phyloP scores from a whole-genome alignment of 1,140 invertebrate genomes.

The Pteromalus puparum region DNA sequence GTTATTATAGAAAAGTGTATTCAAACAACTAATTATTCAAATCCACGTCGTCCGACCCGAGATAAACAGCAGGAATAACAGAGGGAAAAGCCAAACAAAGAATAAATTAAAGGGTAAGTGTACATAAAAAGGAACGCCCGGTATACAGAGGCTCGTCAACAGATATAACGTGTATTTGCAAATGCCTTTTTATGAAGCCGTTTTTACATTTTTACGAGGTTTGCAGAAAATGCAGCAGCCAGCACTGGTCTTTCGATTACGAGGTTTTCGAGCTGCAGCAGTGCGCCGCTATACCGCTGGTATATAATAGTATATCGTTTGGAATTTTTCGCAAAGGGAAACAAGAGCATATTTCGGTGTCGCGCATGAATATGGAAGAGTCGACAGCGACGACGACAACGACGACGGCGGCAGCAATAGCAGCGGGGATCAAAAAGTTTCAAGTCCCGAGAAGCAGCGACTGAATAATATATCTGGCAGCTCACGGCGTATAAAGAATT shows the following conservation, averaged over 20 bases:
- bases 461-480: background rate
- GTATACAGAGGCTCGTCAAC: background rate
- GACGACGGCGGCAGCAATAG: background rate
- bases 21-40: background rate
- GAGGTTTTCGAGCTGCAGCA: background rate
- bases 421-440: background rate
- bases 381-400: background rate
- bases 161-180: background rate
- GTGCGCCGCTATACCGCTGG: too few species aligned
- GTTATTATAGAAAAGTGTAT: background rate
- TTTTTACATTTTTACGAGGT: background rate
- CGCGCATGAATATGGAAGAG: slow-evolving; percentile 8
- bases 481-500: background rate
- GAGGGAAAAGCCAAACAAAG: background rate
- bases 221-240: background rate
- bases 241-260: background rate
- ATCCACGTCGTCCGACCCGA: background rate
- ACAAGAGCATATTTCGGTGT: slow-evolving; percentile 4
- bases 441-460: background rate
- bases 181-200: background rate
- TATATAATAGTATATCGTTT: background rate
- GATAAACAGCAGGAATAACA: background rate
- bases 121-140: background rate
- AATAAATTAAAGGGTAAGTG: background rate
- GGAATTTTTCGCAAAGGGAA: slow-evolving; percentile 23